Base-by-base conservation (phyloP, 2,113 vertebrate species). In the Caretta caretta region DNA sequence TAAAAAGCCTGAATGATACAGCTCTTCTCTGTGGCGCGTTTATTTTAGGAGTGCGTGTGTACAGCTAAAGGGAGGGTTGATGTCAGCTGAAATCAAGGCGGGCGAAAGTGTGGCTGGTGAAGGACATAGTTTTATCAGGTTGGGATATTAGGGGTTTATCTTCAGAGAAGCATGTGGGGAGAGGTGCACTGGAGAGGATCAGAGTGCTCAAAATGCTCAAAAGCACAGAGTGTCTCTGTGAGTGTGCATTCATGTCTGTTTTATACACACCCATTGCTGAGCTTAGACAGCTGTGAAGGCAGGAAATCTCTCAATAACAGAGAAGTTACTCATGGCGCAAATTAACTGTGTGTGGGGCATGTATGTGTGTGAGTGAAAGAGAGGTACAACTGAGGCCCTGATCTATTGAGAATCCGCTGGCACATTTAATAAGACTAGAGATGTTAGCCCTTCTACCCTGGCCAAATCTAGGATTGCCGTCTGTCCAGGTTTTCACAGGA, bases 261-360 rank as follows among this genome's bases (percentile, higher is more conserved):
- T 72, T 38, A 38, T 38, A 72, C n/a, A 72, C n/a, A 72, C 65
- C n/a, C 65, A 38, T 72, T 38, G 65, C 65, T 72, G 65, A 72
- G 19, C 49, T 35, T 29, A 79, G 72, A n/a, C 86, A 57, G 72
- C 72, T 84, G 82, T 59, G 29, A 42, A 54, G 75, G 82, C 91
- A 88, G 91, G 91, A 92, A 92, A 89, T 72, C 57, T 72, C 91
- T 80, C 83, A 50, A 84, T 72, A 92, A 89, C 90, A 84, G 10
- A 84, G 69, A 50, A 80, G 31, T 89, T 88, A 80, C 91, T 92
- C 91, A 80, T 92, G 56, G 76, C 50, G 31, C 57, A 31, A 72
- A 56, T 88, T 72, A 69, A 84, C 75, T 76, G 11, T 84, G 86
- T 56, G 91, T 69, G 24, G 59, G 54, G 65, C 35, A 1, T 72